Percentiles rank a stretch among this genome's conserved stretches.
These are phyloP conservation scores for Lasioglossum morio DNA, from an alignment of 2,888 invertebrate genomes.

Conservation along the genomic window DNA sequence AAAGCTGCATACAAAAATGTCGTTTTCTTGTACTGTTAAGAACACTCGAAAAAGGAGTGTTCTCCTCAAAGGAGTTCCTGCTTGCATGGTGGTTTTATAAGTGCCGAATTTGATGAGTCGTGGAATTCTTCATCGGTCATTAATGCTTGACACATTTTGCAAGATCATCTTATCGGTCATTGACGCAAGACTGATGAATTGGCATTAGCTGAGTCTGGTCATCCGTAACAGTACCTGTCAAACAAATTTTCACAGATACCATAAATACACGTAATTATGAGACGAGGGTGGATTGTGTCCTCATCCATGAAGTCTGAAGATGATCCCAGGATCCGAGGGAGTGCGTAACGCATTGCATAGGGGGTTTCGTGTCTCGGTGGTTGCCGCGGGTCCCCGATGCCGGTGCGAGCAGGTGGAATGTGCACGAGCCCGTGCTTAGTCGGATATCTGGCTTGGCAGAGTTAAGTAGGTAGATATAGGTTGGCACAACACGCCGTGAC, in stretches of 20 bases:
- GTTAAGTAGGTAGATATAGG: conserved; percentile 52
- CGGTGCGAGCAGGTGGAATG: conserved; percentile 67
- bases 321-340: conserved; percentile 16
- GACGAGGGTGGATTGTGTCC: not conserved
- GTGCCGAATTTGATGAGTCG: too few relatives aligned
- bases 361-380: not conserved
- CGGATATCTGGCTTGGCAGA: conserved; percentile 37
- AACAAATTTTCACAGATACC: not conserved
- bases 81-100: too few relatives aligned
- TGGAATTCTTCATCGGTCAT: too few relatives aligned
- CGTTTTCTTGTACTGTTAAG: too few relatives aligned
- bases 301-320: conserved; percentile 4
- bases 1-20: too few relatives aligned
- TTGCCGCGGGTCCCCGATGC: not conserved
- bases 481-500: conserved; percentile 61
- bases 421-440: conserved; percentile 50
- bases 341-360: not conserved
- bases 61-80: too few relatives aligned
- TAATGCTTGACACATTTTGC: too few relatives aligned
- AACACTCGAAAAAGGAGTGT: too few relatives aligned
- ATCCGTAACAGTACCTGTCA: too few relatives aligned
- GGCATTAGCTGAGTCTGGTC: too few relatives aligned
- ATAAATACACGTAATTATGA: not conserved
- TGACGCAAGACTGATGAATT: too few relatives aligned
- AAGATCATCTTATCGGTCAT: too few relatives aligned